Evolutionary conservation across 2,797 vertebrate species (phyloP).

Genomic region (Galaxias olidus): DNA sequence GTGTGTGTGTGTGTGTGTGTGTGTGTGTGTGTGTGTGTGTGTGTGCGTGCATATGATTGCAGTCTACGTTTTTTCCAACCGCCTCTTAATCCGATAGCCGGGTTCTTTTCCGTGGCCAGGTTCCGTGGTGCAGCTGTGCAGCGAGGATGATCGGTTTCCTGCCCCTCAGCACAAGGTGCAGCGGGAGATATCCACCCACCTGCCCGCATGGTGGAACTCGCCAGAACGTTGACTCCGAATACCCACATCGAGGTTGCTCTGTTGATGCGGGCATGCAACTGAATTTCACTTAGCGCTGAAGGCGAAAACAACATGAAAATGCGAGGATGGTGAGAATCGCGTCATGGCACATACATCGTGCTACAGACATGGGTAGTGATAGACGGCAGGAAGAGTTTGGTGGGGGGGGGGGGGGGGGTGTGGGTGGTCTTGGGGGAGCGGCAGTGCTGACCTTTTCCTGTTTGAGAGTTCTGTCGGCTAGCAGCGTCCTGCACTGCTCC

Average conservation of each 20-base stretch:
- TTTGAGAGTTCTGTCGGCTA: not conserved
- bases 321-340: no score
- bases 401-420: no score
- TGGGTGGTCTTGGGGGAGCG: no score
- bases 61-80: slow-evolving; percentile 9
- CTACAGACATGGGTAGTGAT: no score
- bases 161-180: slow-evolving; percentile 64
- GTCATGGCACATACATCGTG: no score
- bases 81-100: slow-evolving; percentile 41
- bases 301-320: no score
- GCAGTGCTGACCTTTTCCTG: not conserved
- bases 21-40: not conserved
- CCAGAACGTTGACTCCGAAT: slow-evolving; percentile 11
- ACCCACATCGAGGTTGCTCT: slow-evolving; percentile 5
- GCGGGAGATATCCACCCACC: slow-evolving; percentile 56
- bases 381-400: no score
- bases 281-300: no score
- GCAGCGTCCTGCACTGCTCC: not conserved
- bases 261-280: not conserved
- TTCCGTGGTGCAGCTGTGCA: slow-evolving; percentile 52
- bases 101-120: slow-evolving; percentile 40
- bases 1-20: not conserved
- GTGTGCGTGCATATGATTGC: not conserved
- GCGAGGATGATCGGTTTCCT: slow-evolving; percentile 55
- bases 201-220: slow-evolving; percentile 27